Evolutionary conservation across 92 coral and sea anemone genomes (phyloP), one percentile per base, ranked within the genome.

Genomic region (Pocillopora grandis): DNA sequence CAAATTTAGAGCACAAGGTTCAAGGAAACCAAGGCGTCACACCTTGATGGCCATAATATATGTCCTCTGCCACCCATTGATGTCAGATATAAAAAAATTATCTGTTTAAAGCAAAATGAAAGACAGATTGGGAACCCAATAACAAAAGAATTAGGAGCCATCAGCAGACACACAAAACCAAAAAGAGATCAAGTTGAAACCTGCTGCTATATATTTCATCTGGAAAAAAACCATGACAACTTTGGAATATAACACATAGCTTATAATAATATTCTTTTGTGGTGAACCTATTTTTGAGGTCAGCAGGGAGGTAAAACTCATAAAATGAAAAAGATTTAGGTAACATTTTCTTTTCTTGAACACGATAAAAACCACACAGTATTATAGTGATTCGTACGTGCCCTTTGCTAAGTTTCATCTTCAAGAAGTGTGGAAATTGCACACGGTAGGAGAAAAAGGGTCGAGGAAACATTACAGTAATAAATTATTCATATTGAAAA

Each of bases 401-500:
- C 66, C 58, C 76, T 71, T 59, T 61, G 20, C 17, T n/a, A 71
- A 56, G 58, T 17, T 48, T 69, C 62, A 20, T 67, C 55, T 66
- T 18, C 84, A 67, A 42, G 48, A 17, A 48, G 57, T 67, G 11
- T 57, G 75, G 2, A 14, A 71, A 71, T 61, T 23, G 2, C 60
- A 70, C 71, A 33, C 42, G 15, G 15, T 20, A 33, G n/a, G 4
- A 59, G 7, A 7, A 35, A 14, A 52, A 52, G n/a, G 49, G 66
- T 57, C 48, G 14, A 37, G 4, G 61, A 49, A 71, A 20, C 21
- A 15, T 13, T 14, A 59, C 27, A 62, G 75, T 88, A 10, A 84
- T 88, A 49, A 88, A 77, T 84, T 77, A 88, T 88, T 84, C 48
- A 88, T 72, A 12, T 64, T 52, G 79, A 81, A 68, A 55, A 55